A percentile compares a stretch with the other conserved stretches of the same genome.
Conservation (phyloP, 2,797 vertebrate species). For the Chanos chanos region DNA sequence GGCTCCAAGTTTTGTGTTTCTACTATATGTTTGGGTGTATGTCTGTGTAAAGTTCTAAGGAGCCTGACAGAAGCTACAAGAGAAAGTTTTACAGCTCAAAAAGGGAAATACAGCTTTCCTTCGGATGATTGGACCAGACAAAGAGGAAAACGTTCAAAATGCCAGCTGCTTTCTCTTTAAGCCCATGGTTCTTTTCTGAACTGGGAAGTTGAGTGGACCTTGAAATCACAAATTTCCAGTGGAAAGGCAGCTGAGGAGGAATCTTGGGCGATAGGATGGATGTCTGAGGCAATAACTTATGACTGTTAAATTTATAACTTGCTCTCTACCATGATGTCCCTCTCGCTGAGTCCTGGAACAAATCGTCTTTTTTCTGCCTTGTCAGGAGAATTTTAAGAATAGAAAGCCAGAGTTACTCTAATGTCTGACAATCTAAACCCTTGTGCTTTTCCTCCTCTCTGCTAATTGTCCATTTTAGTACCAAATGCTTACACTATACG, state of each 20-base stretch:
- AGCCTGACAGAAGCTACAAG: conserved; percentile 4
- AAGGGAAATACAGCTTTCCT: conserved; percentile 23
- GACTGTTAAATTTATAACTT: no score
- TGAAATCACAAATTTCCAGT: no score
- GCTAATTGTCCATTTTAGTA: background rate
- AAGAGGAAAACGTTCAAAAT: conserved; percentile 3
- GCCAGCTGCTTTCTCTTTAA: background rate
- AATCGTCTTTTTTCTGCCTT: no score
- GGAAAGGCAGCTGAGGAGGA: no score
- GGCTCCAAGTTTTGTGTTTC: conserved; percentile 28
- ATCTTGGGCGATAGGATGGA: no score
- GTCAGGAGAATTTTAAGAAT: background rate
- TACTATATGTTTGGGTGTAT: conserved; percentile 47
- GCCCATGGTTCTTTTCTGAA: no score
- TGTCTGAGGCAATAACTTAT: no score
- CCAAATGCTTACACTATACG: background rate
- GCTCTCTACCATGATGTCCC: no score
- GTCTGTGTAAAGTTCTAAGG: conserved; percentile 39
- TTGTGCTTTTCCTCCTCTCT: background rate
- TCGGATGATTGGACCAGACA: conserved; percentile 33
- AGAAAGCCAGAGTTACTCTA: background rate
- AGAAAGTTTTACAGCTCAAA: conserved; percentile 22
- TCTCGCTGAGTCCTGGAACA: no score
- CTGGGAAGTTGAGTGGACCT: no score
- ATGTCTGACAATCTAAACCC: conserved; percentile 21